Evolutionary conservation across 35 echinoderm and acorn worm species (phyloP), one percentile per base, ranked within the genome.

Genomic region (Ophiothrix spiculata): DNA sequence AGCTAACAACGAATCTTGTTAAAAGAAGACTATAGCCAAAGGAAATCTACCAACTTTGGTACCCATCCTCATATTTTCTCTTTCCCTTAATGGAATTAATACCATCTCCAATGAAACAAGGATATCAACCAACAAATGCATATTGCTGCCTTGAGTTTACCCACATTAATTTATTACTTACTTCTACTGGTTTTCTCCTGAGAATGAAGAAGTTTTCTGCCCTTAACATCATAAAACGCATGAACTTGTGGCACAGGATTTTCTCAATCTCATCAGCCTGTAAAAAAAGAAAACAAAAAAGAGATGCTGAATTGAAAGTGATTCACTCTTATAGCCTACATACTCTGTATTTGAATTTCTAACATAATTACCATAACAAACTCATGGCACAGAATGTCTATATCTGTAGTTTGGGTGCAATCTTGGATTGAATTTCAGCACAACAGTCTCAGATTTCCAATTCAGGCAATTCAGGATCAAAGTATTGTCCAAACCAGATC

Each of bases 241-340:
- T 99, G 40, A 99, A 99, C 79, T 99, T 99, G 89, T 92, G 92
- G 89, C 96, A 99, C 64, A 99, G 77, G 39, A 99, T 99, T 79
- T 94, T 99, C 90, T 99, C 96, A 77, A 99, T 94, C 89, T 99
- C 96, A 94, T 99, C 96, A 77, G 91, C 96, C 96, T 99, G 80
- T 60, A 13, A 88, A 86, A 21, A 79, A 86, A 39, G 78, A 84
- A 23, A 77, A 19, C 28, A 23, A 19, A 29, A 76, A 8, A 76
- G 12, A 12, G 21, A 54, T 54, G 45, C 21, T 54, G 21, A 0
- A 31, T 33, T 0, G n/a, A 23, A 79, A 79, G 36, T 32, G 77
- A 79, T 23, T 36, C 25, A 32, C 31, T 79, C 31, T 10, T 23
- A 69, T 21, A 10, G 15, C 10, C 23, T n/a, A 8, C 40, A 39